Conservation (phyloP, 2,113 vertebrate species). For the Epinephelus fuscoguttatus region DNA sequence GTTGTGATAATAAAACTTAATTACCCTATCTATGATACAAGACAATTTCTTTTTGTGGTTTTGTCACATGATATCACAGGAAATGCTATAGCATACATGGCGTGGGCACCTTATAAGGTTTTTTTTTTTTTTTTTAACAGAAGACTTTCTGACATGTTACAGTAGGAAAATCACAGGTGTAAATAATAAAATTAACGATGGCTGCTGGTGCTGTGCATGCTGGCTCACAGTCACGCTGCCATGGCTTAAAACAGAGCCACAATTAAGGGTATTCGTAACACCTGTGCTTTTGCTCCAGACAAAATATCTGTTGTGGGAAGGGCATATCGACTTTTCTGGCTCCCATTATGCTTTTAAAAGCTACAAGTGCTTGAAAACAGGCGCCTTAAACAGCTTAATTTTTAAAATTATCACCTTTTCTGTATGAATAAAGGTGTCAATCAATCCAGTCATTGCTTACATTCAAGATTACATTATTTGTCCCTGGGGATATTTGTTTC, state of each 20-base stretch:
- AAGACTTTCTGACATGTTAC: no score
- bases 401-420: not conserved
- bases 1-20: not conserved
- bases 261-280: not conserved
- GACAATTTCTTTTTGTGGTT: not conserved
- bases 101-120: no score
- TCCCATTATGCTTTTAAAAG: not conserved
- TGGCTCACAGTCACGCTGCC: no score
- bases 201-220: no score
- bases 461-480: no score
- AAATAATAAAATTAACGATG: no score
- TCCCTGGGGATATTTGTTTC: no score
- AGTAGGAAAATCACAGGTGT: no score
- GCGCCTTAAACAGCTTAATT: not conserved
- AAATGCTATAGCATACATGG: not conserved
- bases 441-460: not conserved
- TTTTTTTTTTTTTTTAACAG: no score
- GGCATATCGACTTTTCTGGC: no score
- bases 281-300: not conserved
- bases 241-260: no score
- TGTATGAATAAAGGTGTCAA: not conserved
- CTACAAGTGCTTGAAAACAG: not conserved
- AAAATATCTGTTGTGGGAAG: not conserved
- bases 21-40: not conserved
- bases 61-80: not conserved